A percentile compares a stretch with the other conserved stretches of the same genome.
Evolutionary conservation across 2,888 invertebrate species (phyloP).

Genomic region (Acleris emargana): DNA sequence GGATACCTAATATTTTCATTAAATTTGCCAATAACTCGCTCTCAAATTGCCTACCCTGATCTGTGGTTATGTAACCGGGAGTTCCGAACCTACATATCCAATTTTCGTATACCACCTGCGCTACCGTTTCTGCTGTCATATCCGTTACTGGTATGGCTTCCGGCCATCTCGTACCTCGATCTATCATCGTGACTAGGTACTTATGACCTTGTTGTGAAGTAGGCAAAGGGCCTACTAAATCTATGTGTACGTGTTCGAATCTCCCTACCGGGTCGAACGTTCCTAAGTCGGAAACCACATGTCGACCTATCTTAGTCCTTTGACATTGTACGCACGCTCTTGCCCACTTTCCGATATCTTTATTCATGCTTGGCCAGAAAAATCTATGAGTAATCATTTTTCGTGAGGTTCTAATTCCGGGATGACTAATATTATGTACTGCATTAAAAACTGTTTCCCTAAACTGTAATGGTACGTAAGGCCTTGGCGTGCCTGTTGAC

Average conservation of each 20-base stretch:
- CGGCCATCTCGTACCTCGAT: background rate
- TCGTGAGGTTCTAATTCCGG: slow-evolving; percentile 21
- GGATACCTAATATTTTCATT: background rate
- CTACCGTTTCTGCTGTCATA: background rate
- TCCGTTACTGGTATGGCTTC: background rate
- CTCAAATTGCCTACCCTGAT: background rate
- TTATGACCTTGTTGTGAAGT: background rate
- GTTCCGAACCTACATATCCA: background rate
- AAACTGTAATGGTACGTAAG: background rate
- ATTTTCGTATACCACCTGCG: background rate
- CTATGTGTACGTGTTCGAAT: background rate
- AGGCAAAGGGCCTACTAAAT: background rate
- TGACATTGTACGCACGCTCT: background rate
- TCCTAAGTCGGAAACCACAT: background rate
- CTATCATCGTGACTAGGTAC: background rate
- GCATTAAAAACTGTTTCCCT: background rate
- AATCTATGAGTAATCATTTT: background rate
- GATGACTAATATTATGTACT: background rate
- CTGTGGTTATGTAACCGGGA: background rate
- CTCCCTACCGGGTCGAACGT: background rate
- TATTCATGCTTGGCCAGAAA: slow-evolving; percentile 4
- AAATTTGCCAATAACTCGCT: background rate
- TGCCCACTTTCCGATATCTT: background rate
- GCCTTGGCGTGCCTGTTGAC: background rate
- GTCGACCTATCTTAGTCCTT: background rate